phyloP scores from a whole-genome alignment of 2,113 vertebrate species.

The Psammodynastes pulverulentus region DNA sequence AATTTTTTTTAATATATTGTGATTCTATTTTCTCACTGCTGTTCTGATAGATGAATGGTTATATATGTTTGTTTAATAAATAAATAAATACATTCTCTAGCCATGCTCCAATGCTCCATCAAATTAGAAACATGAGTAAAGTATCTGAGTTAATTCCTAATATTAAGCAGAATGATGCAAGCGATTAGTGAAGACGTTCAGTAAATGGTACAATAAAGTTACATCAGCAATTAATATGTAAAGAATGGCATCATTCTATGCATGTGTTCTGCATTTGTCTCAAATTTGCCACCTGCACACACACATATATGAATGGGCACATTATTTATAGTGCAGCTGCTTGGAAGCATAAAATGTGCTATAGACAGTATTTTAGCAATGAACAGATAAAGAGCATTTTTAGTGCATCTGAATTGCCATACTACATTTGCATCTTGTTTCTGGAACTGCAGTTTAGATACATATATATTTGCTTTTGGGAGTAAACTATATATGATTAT shows the following conservation, averaged over 20 bases:
- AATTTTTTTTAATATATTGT: neutral
- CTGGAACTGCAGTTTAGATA: neutral
- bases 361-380: conserved; percentile 1
- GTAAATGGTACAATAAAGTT: conserved; percentile 13
- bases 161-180: neutral
- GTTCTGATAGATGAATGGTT: neutral
- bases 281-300: neutral
- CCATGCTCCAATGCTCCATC: neutral
- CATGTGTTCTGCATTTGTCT: conserved; percentile 19
- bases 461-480: neutral
- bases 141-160: neutral
- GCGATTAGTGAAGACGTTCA: neutral
- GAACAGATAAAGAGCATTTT: conserved; percentile 7
- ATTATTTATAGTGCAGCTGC: conserved; percentile 11
- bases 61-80: neutral
- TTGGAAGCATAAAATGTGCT: conserved; percentile 9
- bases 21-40: neutral
- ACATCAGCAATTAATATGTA: neutral
- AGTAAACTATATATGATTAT: neutral
- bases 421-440: neutral
- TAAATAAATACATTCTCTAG: neutral
- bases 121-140: neutral
- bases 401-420: neutral
- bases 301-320: neutral
- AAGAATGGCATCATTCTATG: conserved; percentile 5